Evolutionary conservation across 2,888 invertebrate genomes (phyloP).

Genomic region (Coronaproctus castanopsis): DNA sequence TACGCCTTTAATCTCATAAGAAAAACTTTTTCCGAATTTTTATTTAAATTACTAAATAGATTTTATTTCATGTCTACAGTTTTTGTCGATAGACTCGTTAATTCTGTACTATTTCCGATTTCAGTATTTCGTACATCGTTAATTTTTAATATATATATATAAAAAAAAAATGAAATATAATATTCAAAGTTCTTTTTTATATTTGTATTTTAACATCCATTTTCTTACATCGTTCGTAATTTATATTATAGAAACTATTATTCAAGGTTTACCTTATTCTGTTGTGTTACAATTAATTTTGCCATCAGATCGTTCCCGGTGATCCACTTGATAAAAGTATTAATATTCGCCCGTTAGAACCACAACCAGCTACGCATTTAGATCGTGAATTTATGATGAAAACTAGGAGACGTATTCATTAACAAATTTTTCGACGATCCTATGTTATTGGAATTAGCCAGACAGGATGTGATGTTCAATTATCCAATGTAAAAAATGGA

Average conservation of each 20-base stretch:
- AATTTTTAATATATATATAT: too few relatives aligned
- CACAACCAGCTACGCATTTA: slow-evolving; percentile 93
- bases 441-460: slow-evolving; percentile 96
- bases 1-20: too few relatives aligned
- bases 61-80: too few relatives aligned
- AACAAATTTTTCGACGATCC: slow-evolving; percentile 99
- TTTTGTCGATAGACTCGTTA: too few relatives aligned
- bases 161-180: not conserved
- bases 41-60: too few relatives aligned
- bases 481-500: slow-evolving; percentile 46
- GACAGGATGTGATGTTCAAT: slow-evolving; percentile 92
- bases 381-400: slow-evolving; percentile 99
- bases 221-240: too few relatives aligned
- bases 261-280: too few relatives aligned
- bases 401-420: slow-evolving; percentile 87
- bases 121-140: too few relatives aligned
- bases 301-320: slow-evolving; percentile 82
- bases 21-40: too few relatives aligned
- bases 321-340: slow-evolving; percentile 97
- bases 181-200: not conserved
- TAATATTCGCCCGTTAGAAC: slow-evolving; percentile 84
- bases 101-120: too few relatives aligned
- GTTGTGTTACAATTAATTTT: too few relatives aligned
- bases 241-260: too few relatives aligned
- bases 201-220: not conserved